These are phyloP conservation scores for Eueremaeus valkanovi DNA, from an alignment of 2,888 invertebrate genomes.

Conservation along the genomic window DNA sequence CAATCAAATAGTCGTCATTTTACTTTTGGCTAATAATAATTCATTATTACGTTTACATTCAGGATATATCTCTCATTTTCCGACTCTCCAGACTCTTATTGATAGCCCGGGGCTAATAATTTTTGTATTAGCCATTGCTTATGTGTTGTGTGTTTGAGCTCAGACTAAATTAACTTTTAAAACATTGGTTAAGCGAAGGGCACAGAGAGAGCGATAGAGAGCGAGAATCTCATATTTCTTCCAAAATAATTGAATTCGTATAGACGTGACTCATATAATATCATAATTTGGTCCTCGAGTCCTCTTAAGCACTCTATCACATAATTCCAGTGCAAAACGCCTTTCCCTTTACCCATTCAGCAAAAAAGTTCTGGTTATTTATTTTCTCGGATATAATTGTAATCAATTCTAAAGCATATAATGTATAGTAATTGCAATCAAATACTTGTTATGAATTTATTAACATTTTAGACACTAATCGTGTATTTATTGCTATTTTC, in stretches of 20 bases:
- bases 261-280: conserved; percentile 33
- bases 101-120: conserved; percentile 31
- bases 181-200: too few relatives aligned
- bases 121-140: neutral
- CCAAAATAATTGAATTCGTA: conserved; percentile 33
- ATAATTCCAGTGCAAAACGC: conserved; percentile 17
- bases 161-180: conserved; percentile 30
- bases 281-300: conserved; percentile 24
- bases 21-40: conserved; percentile 32
- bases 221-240: conserved; percentile 30
- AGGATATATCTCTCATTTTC: conserved; percentile 24
- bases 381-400: neutral
- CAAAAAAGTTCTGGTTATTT: neutral
- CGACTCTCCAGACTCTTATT: conserved; percentile 25
- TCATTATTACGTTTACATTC: conserved; percentile 32
- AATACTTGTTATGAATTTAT: conserved; percentile 13
- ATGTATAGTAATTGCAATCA: neutral
- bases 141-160: conserved; percentile 1
- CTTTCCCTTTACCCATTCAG: conserved; percentile 1
- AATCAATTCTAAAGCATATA: neutral
- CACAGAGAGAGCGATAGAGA: too few relatives aligned
- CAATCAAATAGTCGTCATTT: conserved; percentile 31
- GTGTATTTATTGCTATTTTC: neutral
- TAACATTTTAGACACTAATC: neutral
- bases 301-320: neutral